Conservation (phyloP, 2,797 vertebrate species). For the Iguana delicatissima region DNA sequence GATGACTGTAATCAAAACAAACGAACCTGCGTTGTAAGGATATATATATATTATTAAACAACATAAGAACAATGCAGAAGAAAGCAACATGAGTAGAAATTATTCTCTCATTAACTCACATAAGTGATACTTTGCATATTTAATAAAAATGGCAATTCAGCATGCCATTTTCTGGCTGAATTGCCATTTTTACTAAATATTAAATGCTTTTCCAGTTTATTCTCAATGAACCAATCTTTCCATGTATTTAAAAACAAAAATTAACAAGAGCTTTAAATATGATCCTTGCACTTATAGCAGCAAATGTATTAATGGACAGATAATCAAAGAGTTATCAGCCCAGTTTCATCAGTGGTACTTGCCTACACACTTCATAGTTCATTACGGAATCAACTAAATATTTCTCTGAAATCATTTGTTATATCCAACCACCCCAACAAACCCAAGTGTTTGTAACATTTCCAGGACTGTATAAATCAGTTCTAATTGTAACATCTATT, state of each 20-base stretch:
- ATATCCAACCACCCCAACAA: conserved; percentile 56
- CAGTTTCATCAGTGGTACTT: conserved; percentile 59
- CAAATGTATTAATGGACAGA: conserved; percentile 65
- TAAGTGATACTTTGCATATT: conserved; percentile 59
- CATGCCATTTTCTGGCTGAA: conserved; percentile 17
- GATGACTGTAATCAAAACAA: neutral
- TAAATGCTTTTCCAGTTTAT: conserved; percentile 77
- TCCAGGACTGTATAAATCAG: conserved; percentile 65
- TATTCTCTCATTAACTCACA: conserved; percentile 76
- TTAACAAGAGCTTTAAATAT: conserved; percentile 68
- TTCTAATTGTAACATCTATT: conserved; percentile 61
- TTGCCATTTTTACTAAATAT: conserved; percentile 29
- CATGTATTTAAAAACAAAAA: conserved; percentile 64
- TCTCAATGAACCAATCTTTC: conserved; percentile 71
- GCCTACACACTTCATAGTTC: conserved; percentile 73
- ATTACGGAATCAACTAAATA: conserved; percentile 64
- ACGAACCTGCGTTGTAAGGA: conserved; percentile 50
- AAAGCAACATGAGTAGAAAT: conserved; percentile 71
- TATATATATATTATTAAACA: conserved; percentile 53
- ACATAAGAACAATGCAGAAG: conserved; percentile 53
- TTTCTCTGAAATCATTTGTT: conserved; percentile 55
- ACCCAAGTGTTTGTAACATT: conserved; percentile 68
- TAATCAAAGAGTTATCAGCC: conserved; percentile 61
- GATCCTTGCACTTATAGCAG: conserved; percentile 66
- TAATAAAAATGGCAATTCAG: conserved; percentile 74